These are phyloP conservation scores for Paramacrobiotus metropolitanus DNA, from an alignment of 1,140 invertebrate genomes.

Conservation along the genomic window DNA sequence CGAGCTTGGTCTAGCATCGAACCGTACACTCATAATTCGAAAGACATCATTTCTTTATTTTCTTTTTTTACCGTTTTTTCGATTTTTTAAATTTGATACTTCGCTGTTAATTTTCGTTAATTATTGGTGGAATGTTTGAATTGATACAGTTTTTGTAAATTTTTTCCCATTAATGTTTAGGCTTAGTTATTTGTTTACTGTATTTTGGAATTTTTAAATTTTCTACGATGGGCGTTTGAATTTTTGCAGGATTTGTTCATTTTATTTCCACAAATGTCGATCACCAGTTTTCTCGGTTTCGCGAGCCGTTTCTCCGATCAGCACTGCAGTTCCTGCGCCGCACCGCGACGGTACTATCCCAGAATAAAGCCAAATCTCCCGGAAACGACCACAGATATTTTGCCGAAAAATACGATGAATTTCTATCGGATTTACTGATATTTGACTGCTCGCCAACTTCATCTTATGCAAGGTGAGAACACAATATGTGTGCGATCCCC, in stretches of 20 bases:
- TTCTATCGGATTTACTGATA: neutral
- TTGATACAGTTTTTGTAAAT: too few relatives aligned
- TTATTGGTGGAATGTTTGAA: too few relatives aligned
- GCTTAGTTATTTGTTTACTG: too few relatives aligned
- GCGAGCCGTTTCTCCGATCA: neutral
- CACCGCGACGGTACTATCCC: neutral
- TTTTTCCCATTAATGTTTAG: too few relatives aligned
- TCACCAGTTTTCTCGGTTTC: neutral
- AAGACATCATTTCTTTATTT: too few relatives aligned
- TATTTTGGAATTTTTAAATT: too few relatives aligned
- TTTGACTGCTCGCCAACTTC: neutral
- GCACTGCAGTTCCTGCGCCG: neutral
- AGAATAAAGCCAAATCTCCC: neutral
- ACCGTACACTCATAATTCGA: too few relatives aligned
- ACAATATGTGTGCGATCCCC: neutral
- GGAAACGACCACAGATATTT: neutral
- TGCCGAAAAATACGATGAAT: too few relatives aligned
- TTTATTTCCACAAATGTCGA: neutral
- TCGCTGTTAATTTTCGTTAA: neutral
- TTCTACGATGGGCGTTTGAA: too few relatives aligned
- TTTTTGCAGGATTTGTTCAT: neutral
- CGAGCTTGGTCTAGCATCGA: too few relatives aligned
- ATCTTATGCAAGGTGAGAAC: neutral
- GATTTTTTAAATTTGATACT: neutral
- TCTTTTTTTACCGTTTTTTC: too few relatives aligned